Evolutionary conservation across 2,888 invertebrate genomes (phyloP).

Genomic region (Lithophane semibrunnea): DNA sequence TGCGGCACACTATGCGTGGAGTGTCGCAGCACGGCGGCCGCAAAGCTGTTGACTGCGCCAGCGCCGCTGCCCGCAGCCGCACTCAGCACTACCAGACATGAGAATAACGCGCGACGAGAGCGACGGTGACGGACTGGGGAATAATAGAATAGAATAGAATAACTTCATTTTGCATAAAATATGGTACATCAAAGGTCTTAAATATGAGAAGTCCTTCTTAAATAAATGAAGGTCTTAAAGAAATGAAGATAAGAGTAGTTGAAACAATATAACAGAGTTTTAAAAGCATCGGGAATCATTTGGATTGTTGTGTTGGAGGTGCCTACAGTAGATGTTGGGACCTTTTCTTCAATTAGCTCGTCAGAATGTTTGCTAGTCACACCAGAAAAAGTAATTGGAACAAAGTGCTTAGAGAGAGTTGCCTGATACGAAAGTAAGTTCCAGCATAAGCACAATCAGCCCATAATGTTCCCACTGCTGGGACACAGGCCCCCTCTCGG

Average conservation of each 20-base stretch:
- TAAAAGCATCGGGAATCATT: not conserved
- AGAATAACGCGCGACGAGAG: constrained; percentile 81
- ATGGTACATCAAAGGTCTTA: too few relatives aligned
- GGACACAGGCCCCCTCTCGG: too few relatives aligned
- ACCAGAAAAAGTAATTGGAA: not conserved
- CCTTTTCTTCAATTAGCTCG: not conserved
- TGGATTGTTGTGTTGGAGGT: not conserved
- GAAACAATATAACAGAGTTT: not conserved
- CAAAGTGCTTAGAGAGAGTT: not conserved
- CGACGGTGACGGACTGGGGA: constrained; percentile 80
- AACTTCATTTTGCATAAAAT: too few relatives aligned
- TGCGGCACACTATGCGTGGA: constrained; percentile 80
- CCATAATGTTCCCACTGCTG: too few relatives aligned
- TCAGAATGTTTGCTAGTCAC: not conserved
- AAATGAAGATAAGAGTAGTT: too few relatives aligned
- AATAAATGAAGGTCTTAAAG: too few relatives aligned
- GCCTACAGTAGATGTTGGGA: not conserved
- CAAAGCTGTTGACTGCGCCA: constrained; percentile 86
- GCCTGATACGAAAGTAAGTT: too few relatives aligned
- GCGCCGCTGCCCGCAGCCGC: constrained; percentile 85
- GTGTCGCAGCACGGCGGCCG: constrained; percentile 83
- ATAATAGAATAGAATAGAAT: not conserved
- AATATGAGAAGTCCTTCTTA: too few relatives aligned
- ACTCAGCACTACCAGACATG: constrained; percentile 79
- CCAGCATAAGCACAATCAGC: too few relatives aligned